Conservation (phyloP, 2,888 invertebrate genomes). For the Caenorhabditis plicata region DNA sequence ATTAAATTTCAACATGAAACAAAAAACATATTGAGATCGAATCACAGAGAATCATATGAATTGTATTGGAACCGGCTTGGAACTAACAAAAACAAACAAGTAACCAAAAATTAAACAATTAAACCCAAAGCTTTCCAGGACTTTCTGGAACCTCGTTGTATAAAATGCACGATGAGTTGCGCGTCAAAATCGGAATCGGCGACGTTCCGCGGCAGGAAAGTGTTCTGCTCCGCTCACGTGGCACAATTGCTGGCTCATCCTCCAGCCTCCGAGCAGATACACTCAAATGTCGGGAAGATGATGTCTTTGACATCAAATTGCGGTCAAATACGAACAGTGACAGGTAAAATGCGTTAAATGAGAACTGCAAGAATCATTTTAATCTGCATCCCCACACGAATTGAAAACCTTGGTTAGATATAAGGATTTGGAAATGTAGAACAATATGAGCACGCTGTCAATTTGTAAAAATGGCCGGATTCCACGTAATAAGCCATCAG, state of each 20-base stretch:
- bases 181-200: conserved; percentile 37
- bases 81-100: neutral
- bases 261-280: conserved; percentile 44
- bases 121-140: conserved; percentile 9
- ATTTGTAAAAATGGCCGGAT: conserved; percentile 19
- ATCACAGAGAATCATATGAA: too few relatives aligned
- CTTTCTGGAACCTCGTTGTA: conserved; percentile 21
- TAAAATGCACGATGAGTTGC: conserved; percentile 41
- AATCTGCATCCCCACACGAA: neutral
- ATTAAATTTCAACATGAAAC: too few relatives aligned
- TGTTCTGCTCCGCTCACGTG: conserved; percentile 50
- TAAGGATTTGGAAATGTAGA: conserved; percentile 27
- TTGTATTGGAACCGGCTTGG: too few relatives aligned
- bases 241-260: conserved; percentile 53
- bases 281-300: conserved; percentile 54
- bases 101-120: neutral
- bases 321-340: conserved; percentile 58
- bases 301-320: conserved; percentile 55
- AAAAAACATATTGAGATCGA: too few relatives aligned
- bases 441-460: conserved; percentile 8
- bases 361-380: conserved; percentile 43
- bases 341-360: conserved; percentile 60
- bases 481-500: conserved; percentile 48
- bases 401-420: conserved; percentile 32
- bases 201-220: conserved; percentile 51